Evolutionary conservation across 2,888 invertebrate genomes (phyloP), one percentile per base, ranked within the genome.

Genomic region (Lepidochrysops patricia): DNA sequence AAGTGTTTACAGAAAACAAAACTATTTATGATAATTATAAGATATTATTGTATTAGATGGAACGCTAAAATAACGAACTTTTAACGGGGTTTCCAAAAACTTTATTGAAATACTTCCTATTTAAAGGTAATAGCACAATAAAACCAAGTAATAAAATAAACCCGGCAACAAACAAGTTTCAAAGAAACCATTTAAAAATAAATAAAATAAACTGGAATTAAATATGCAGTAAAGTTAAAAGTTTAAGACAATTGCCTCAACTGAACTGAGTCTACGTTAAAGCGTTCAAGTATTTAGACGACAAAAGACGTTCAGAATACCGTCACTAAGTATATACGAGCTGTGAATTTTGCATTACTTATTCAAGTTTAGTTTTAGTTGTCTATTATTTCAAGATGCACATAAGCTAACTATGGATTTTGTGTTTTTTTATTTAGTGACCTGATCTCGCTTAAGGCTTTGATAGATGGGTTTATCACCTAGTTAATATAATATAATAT

Each of bases 231-330:
- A 54, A 54, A 54, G 27, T 52, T 52, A 29, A 27, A 52, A 52
- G 54, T 54, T 54, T 54, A 54, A 54, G 32, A 54, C 54, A 54
- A 54, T 52, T 54, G 54, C 32, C 32, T 12, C 54, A n/a, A 12
- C 15, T 29, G 29, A 32, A 54, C 32, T 32, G 54, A 19, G 54
- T 32, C 50, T 50, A 29, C 7, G 54, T 54, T 49, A 29, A 37
- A 29, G 32, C 54, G 54, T 19, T n/a, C 19, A 29, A 29, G 29
- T 32, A 32, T 54, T 54, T 54, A 32, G 54, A 54, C 27, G 32
- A 54, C 54, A 54, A 54, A 54, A 54, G 54, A 54, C 32, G 13
- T 9, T 32, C 29, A 19, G 43, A 43, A 43, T 4, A 43, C 23
- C 2, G 9, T 43, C 43, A 43, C 19, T 50, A 50, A 50, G 26